Evolutionary conservation across 2,113 vertebrate species (phyloP).

Genomic region (Dendrocopos noguchii): DNA sequence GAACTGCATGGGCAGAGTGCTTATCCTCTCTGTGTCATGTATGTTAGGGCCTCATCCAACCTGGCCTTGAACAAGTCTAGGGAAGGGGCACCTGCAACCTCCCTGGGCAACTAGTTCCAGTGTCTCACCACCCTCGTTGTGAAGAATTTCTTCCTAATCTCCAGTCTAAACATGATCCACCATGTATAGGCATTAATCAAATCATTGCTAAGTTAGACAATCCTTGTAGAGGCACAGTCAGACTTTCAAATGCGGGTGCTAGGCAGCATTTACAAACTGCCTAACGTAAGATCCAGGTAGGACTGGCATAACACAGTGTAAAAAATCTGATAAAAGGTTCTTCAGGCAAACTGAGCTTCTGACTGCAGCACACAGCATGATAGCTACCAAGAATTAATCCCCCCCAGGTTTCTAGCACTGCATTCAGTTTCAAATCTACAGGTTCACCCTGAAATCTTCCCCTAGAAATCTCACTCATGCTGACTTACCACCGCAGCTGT

Average conservation of each 20-base stretch:
- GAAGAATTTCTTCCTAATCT: too few species aligned
- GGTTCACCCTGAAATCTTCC: not conserved
- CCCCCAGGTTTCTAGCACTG: not conserved
- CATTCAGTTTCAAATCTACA: not conserved
- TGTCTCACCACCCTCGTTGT: too few species aligned
- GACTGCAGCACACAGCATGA: not conserved
- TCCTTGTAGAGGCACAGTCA: not conserved
- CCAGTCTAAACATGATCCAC: not conserved
- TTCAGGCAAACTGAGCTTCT: not conserved
- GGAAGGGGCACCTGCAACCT: too few species aligned
- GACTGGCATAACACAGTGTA: not conserved
- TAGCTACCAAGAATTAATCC: not conserved
- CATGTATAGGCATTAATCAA: not conserved
- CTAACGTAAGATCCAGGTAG: not conserved
- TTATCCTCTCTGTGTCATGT: fast-evolving
- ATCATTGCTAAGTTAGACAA: not conserved
- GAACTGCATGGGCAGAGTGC: not conserved
- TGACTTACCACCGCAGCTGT: constrained; percentile 80
- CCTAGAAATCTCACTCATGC: not conserved
- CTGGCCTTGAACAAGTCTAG: too few species aligned
- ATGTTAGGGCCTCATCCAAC: not conserved
- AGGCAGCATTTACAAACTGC: not conserved
- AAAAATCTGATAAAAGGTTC: not conserved
- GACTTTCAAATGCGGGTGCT: not conserved
- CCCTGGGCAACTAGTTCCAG: too few species aligned